phyloP scores from a whole-genome alignment of 2,113 vertebrate genomes.

The Pluvialis apricaria region DNA sequence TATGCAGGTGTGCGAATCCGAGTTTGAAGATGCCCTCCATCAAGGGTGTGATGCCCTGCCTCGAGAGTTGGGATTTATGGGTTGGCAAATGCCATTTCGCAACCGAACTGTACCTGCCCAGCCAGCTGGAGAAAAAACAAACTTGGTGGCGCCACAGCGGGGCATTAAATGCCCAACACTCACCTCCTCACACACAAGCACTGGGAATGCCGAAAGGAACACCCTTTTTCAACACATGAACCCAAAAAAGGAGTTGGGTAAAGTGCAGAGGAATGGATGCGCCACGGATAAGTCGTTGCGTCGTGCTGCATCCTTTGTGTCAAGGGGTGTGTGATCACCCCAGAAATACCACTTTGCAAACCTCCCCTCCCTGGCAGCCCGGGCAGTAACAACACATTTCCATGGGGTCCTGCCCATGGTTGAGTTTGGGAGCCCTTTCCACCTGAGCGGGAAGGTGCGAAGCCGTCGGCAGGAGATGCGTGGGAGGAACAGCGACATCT shows the following conservation, averaged over 20 bases:
- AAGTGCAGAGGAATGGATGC: fast-evolving
- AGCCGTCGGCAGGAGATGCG: not conserved
- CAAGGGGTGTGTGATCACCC: not conserved
- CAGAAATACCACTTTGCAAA: not conserved
- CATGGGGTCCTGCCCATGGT: not conserved
- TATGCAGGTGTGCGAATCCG: fast-evolving
- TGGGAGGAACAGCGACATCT: not conserved
- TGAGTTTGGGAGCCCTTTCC: not conserved
- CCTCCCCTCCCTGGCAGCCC: not conserved
- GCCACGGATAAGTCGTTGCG: fast-evolving
- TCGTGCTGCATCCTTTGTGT: fast-evolving
- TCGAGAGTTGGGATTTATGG: fast-evolving
- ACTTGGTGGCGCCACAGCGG: not conserved
- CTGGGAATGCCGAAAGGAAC: fast-evolving
- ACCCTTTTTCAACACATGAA: fast-evolving
- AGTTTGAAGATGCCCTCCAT: not conserved
- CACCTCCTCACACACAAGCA: not conserved
- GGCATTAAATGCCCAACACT: too few species aligned
- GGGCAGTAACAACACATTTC: too few species aligned
- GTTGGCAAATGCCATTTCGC: not conserved
- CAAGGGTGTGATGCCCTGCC: fast-evolving
- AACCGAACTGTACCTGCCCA: not conserved
- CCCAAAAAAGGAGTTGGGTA: fast-evolving
- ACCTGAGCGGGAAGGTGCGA: not conserved
- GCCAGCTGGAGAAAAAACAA: not conserved